These are phyloP conservation scores for Ptyas mucosa DNA, from an alignment of 2,113 vertebrate genomes.

Conservation along the genomic window DNA sequence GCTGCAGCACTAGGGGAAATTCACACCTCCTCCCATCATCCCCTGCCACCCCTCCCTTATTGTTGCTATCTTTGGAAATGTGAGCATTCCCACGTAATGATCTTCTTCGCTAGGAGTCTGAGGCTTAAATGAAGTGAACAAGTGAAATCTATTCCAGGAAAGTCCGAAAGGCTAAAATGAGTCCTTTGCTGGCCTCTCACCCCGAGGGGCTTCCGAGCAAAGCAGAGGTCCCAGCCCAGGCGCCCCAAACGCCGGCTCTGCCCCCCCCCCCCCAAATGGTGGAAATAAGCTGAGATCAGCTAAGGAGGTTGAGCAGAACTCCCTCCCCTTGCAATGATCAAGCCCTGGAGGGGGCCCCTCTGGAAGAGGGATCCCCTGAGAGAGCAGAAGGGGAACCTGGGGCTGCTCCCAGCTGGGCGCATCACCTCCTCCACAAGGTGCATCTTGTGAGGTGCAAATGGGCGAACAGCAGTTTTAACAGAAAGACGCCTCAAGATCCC, in stretches of 20 bases:
- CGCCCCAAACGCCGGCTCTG: background rate
- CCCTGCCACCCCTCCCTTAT: background rate
- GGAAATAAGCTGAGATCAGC: background rate
- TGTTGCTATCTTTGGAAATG: background rate
- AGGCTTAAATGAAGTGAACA: background rate
- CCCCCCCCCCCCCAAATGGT: no score
- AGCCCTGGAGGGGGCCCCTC: no score
- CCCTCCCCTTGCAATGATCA: background rate
- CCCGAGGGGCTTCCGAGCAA: no score
- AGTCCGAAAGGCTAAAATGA: background rate
- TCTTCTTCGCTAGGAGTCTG: background rate
- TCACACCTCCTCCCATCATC: background rate
- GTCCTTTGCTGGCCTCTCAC: background rate
- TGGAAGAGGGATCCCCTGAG: accelerated
- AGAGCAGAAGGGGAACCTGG: background rate
- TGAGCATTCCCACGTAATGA: background rate
- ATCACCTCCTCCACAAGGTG: background rate
- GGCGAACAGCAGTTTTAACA: background rate
- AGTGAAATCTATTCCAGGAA: background rate
- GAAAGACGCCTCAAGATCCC: background rate
- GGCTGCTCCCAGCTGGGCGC: background rate
- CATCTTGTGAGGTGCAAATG: background rate
- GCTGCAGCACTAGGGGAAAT: background rate
- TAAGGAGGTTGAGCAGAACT: background rate
- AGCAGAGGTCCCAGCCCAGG: no score